Conservation (phyloP, 2,113 vertebrate species). For the Notothenia coriiceps region DNA sequence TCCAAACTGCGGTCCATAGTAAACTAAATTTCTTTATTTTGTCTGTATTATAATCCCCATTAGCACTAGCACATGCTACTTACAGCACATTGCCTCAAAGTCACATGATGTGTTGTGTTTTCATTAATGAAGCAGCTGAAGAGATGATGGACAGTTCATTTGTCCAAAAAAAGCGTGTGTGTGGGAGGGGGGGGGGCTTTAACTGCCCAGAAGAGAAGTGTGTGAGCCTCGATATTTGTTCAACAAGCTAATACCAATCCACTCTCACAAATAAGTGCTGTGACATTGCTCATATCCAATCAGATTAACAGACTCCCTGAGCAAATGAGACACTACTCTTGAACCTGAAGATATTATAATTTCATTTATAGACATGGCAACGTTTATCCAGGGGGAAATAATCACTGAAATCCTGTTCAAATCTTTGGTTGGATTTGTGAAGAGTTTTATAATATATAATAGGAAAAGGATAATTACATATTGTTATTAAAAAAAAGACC, state of each 20-base stretch:
- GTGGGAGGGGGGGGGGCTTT: not conserved
- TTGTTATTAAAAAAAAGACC: slow-evolving; percentile 9
- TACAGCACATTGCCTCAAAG: not conserved
- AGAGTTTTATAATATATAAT: slow-evolving; percentile 10
- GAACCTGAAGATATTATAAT: slow-evolving; percentile 22
- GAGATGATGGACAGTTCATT: not conserved
- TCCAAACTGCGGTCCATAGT: not conserved
- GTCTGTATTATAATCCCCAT: no score
- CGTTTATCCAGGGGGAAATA: slow-evolving; percentile 22
- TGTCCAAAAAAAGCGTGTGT: not conserved
- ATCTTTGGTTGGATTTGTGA: not conserved
- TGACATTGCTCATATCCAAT: slow-evolving; percentile 3
- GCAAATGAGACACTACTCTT: slow-evolving; percentile 37
- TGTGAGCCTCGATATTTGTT: not conserved
- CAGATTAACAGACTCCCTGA: slow-evolving; percentile 23
- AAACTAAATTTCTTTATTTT: not conserved
- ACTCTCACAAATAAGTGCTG: not conserved
- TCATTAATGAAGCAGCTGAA: slow-evolving; percentile 4
- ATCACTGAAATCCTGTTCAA: slow-evolving; percentile 10
- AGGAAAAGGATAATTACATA: slow-evolving; percentile 22
- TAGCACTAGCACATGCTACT: not conserved
- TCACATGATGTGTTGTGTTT: not conserved
- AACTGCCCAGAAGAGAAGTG: not conserved
- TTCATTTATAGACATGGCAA: slow-evolving; percentile 32
- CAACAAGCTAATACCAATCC: not conserved